phyloP scores from a whole-genome alignment of 30 jellyfish, hydroid and myxozoan species.

The Chrysaora quinquecirrha region DNA sequence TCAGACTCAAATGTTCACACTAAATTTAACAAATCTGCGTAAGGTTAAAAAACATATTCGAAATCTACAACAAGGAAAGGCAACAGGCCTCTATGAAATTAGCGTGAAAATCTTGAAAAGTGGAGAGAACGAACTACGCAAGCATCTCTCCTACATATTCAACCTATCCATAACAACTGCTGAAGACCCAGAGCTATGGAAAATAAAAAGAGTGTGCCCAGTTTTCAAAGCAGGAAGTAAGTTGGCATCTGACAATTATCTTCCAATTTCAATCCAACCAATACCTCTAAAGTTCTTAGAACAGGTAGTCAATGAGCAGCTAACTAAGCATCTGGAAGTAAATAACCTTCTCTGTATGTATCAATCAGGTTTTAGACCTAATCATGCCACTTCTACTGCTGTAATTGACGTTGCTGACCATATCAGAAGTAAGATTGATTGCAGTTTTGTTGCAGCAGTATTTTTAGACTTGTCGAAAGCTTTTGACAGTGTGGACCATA shows the following conservation, averaged over 20 bases:
- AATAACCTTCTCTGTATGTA: not conserved
- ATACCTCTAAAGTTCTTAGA: not conserved
- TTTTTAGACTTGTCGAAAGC: not conserved
- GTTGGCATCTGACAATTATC: not conserved
- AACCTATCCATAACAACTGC: conserved; percentile 11
- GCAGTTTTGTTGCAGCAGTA: not conserved
- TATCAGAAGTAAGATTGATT: not conserved
- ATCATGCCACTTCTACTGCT: conserved; percentile 19
- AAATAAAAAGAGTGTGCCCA: conserved; percentile 2
- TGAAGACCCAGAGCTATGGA: conserved; percentile 15
- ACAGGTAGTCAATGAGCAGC: not conserved
- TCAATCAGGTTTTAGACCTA: not conserved
- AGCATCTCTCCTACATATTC: not conserved
- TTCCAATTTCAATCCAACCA: not conserved
- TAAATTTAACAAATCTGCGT: not conserved
- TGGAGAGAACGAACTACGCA: not conserved
- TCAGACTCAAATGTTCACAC: too few relatives aligned
- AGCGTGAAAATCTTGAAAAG: conserved; percentile 8
- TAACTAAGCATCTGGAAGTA: not conserved
- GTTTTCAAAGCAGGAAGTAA: not conserved
- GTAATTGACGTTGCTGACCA: conserved; percentile 17
- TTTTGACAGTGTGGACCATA: not conserved
- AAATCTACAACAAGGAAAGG: not conserved
- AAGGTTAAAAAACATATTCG: not conserved
- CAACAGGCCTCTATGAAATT: not conserved